Percentiles rank a stretch among this genome's conserved stretches.
Evolutionary conservation across 2,888 invertebrate species (phyloP).

Genomic region (Hylaea fasciaria): DNA sequence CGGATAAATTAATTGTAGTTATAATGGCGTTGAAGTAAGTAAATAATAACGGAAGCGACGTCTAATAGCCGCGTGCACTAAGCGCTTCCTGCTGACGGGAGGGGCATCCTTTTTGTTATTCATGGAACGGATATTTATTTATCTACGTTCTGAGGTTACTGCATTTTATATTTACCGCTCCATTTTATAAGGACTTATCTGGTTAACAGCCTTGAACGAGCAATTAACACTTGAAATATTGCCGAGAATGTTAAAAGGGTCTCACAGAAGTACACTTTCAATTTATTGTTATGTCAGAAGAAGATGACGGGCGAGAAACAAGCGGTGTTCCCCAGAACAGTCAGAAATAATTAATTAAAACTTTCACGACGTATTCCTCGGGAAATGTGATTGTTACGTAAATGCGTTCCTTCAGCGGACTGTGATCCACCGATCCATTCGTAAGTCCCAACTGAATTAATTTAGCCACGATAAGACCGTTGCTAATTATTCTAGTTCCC

Average conservation of each 20-base stretch:
- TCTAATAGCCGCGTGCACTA: conserved; percentile 52
- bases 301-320: conserved; percentile 27
- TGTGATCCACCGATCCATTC: conserved; percentile 38
- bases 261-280: conserved; percentile 27
- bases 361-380: conserved; percentile 18
- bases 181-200: conserved; percentile 55
- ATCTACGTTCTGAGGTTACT: conserved; percentile 48
- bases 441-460: conserved; percentile 61
- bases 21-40: conserved; percentile 52
- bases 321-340: conserved; percentile 15
- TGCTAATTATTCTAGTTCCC: conserved; percentile 68
- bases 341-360: conserved; percentile 25
- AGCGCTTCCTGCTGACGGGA: conserved; percentile 54
- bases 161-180: conserved; percentile 50
- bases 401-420: conserved; percentile 40
- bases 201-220: conserved; percentile 54
- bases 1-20: conserved; percentile 46
- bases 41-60: conserved; percentile 63
- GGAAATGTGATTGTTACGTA: conserved; percentile 28
- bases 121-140: conserved; percentile 53
- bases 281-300: conserved; percentile 43
- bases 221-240: conserved; percentile 53
- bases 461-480: conserved; percentile 67
- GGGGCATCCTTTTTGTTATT: conserved; percentile 63
- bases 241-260: conserved; percentile 36